Base-by-base conservation (phyloP, 2,888 invertebrate species). In the Megamerina dolium region DNA sequence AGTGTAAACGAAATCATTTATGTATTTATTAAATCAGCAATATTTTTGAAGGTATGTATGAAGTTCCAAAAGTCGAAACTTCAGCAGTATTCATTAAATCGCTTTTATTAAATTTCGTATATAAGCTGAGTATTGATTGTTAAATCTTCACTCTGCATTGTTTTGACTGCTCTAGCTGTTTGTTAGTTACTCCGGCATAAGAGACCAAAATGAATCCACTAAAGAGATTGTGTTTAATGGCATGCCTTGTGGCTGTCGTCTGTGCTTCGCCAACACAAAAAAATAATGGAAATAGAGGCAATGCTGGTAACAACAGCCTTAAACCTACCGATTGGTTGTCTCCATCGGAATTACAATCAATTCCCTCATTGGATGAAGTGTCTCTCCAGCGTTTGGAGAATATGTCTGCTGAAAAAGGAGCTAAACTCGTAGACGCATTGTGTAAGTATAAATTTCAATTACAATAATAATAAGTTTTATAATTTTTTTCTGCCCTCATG, bases 281-380 rank as follows among this genome's bases (percentile, higher is more conserved):
- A 18, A 23, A 30, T n/a, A 12, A 5, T 20, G 16, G 43, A 32
- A 41, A 21, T 26, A 17, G 21, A 10, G 41, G 10, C 50, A 47
- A 14, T 43, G 47, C 54, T 18, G 27, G 48, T 23, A 47, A 23
- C 36, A 52, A 31, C 36, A 46, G 44, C 20, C 46, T 58, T 34
- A 55, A 60, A 44, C 66, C 66, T 18, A 56, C 54, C 26, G 57
- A 63, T 39, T 65, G 66, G 65, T 49, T 65, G 1, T 57, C 50
- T n/a, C 32, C 43, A 1, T 50, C 41, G n/a, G 53, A 66, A 10
- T 52, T 65, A 21, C 53, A 64, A 37, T 43, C 55, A 30, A 33
- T 57, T 45, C 63, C 66, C 2, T 31, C 48, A 16, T 37, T 66
- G 4, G 57, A 61, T 33, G 58, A 65, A 6, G 49, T 65, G 20